Evolutionary conservation across 2,888 invertebrate species (phyloP).

Genomic region (Balanococcus diminutus): DNA sequence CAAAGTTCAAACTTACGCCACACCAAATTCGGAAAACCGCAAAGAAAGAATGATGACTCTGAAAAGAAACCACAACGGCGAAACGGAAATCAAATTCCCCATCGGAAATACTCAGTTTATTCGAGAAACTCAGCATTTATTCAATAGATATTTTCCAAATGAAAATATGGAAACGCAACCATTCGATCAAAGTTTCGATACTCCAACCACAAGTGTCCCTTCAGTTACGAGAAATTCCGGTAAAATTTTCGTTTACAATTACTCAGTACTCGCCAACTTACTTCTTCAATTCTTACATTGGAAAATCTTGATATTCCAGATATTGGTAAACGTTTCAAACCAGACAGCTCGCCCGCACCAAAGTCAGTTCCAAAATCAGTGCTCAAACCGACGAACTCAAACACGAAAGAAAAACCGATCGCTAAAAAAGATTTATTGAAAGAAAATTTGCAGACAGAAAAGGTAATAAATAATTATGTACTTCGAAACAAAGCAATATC

Average conservation of each 20-base stretch:
- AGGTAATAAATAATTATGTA: background rate
- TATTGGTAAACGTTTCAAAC: background rate
- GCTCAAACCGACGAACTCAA: background rate
- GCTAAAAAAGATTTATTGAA: background rate
- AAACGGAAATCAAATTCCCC: conserved; percentile 1
- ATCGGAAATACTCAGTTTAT: background rate
- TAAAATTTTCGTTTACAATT: background rate
- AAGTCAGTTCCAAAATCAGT: background rate
- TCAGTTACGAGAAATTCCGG: background rate
- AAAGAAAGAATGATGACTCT: background rate
- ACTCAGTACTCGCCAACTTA: background rate
- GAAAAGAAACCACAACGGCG: background rate
- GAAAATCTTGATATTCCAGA: background rate
- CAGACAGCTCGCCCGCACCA: background rate
- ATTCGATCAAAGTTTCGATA: background rate
- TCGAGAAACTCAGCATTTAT: background rate
- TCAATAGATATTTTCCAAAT: background rate
- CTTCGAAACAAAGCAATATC: background rate
- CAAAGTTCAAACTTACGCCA: background rate
- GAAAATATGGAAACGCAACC: background rate
- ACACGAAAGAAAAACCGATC: background rate
- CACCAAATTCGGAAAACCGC: background rate
- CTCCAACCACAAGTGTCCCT: background rate
- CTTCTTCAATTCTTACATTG: background rate
- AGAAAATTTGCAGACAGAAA: background rate